Evolutionary conservation across 2,888 invertebrate genomes (phyloP).

Genomic region (Trilocha varians): DNA sequence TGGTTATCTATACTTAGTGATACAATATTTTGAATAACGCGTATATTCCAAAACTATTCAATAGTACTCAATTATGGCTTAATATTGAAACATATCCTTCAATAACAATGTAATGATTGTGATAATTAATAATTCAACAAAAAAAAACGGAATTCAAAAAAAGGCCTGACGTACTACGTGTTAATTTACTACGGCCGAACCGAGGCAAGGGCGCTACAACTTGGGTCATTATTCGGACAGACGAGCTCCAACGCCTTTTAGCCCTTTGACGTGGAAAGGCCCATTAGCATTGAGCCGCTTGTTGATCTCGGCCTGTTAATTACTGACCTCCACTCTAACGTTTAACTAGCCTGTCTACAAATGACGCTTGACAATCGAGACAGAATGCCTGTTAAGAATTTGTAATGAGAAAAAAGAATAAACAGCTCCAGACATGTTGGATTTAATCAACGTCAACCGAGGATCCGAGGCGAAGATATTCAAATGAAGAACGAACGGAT

Average conservation of each 20-base stretch:
- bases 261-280: constrained; percentile 67
- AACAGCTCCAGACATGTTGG: constrained; percentile 29
- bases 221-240: constrained; percentile 67
- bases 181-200: constrained; percentile 4
- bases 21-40: no score
- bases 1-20: no score
- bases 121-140: not conserved
- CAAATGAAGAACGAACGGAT: constrained; percentile 44
- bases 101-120: not conserved
- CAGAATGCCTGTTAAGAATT: constrained; percentile 11
- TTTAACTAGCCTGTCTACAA: constrained; percentile 33
- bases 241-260: constrained; percentile 65
- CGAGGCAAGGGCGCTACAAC: constrained; percentile 42
- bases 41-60: no score
- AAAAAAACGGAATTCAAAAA: constrained; percentile 2
- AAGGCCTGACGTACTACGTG: not conserved
- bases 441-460: constrained; percentile 49
- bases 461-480: constrained; percentile 43
- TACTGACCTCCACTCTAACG: constrained; percentile 57
- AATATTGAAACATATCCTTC: not conserved
- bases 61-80: no score
- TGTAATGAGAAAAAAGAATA: constrained; percentile 14
- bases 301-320: constrained; percentile 67
- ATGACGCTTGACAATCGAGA: constrained; percentile 26
- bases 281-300: constrained; percentile 67